Evolutionary conservation across 1,140 invertebrate genomes (phyloP).

Genomic region (Bombus vancouverensis): DNA sequence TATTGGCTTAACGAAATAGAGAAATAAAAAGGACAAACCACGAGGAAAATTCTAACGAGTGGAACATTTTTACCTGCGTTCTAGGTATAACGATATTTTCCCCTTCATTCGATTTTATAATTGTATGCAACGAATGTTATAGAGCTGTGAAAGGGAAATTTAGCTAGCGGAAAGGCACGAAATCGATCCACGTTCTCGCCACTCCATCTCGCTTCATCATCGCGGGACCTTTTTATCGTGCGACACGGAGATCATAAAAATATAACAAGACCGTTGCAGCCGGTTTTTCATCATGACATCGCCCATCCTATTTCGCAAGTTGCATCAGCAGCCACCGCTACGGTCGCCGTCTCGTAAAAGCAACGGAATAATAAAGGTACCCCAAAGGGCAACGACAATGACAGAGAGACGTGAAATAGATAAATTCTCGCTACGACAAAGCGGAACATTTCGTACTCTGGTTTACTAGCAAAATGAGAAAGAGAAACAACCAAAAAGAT

Average conservation of each 20-base stretch:
- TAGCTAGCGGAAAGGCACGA: not conserved
- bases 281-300: slow-evolving; percentile 35
- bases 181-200: slow-evolving; percentile 14
- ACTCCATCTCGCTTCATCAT: slow-evolving; percentile 13
- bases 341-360: slow-evolving; percentile 17
- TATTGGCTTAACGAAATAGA: no score
- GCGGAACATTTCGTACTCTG: not conserved
- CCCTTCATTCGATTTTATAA: not conserved
- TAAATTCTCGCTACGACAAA: slow-evolving; percentile 15
- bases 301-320: slow-evolving; percentile 22
- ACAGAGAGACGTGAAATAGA: not conserved
- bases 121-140: not conserved
- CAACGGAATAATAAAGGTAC: slow-evolving; percentile 17
- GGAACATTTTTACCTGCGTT: no score
- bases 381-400: slow-evolving; percentile 7
- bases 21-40: no score
- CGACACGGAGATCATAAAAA: slow-evolving; percentile 42
- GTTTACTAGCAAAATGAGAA: not conserved
- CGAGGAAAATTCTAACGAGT: no score
- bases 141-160: not conserved
- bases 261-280: slow-evolving; percentile 48
- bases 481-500: not conserved
- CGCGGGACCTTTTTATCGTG: slow-evolving; percentile 35
- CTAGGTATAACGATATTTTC: no score
- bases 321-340: slow-evolving; percentile 24